Evolutionary conservation across 2,113 vertebrate genomes (phyloP).

Genomic region (Pipra filicauda): DNA sequence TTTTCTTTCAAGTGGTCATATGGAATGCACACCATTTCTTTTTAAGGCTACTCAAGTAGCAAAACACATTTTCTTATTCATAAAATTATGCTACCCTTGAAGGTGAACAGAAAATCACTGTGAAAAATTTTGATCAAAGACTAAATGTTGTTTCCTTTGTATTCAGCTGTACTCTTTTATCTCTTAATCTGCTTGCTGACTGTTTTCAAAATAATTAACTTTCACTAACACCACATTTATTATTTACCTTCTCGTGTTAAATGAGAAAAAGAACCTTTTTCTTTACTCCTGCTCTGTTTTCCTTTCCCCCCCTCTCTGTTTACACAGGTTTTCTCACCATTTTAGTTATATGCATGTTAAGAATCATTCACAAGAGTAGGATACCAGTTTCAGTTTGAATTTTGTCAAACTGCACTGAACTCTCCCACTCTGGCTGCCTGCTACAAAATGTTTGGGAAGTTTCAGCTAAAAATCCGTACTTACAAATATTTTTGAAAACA

Average conservation of each 20-base stretch:
- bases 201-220: constrained; percentile 35
- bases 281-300: background rate
- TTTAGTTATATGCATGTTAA: background rate
- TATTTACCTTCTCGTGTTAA: constrained; percentile 18
- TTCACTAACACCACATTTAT: constrained; percentile 23
- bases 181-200: constrained; percentile 20
- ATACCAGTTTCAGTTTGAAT: background rate
- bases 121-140: constrained; percentile 20
- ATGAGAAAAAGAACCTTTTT: constrained; percentile 12
- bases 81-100: constrained; percentile 25
- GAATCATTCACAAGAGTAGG: background rate
- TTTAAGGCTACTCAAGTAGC: constrained; percentile 28
- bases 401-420: background rate
- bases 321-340: constrained; percentile 15
- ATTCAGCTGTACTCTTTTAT: background rate
- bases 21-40: background rate
- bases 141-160: constrained; percentile 8
- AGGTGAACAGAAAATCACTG: constrained; percentile 23
- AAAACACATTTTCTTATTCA: constrained; percentile 33
- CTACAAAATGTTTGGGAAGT: background rate
- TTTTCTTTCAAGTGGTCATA: constrained; percentile 20
- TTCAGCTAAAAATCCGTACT: background rate
- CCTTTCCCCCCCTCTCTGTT: background rate
- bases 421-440: background rate
- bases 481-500: background rate